These are phyloP conservation scores for Lycorma delicatula DNA, from an alignment of 1,140 invertebrate species.

Conservation along the genomic window DNA sequence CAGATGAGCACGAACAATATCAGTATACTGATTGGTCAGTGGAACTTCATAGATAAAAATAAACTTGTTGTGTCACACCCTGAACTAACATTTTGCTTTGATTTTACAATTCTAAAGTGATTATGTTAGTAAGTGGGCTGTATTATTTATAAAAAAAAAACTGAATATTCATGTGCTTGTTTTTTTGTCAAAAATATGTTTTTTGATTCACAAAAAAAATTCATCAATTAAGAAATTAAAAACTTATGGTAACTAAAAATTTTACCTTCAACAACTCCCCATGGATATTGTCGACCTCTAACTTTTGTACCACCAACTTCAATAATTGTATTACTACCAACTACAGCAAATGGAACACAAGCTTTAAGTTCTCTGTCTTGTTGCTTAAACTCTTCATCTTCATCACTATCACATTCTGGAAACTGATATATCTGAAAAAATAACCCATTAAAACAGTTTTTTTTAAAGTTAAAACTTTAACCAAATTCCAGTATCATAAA, in stretches of 20 bases:
- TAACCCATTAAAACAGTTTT: too few relatives aligned
- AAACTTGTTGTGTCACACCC: too few relatives aligned
- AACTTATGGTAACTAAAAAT: not conserved
- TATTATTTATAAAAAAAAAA: too few relatives aligned
- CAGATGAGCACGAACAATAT: too few relatives aligned
- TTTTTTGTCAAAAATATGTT: not conserved
- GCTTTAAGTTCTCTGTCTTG: constrained; percentile 84
- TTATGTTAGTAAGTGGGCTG: too few relatives aligned
- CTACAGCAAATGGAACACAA: constrained; percentile 91
- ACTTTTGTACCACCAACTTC: constrained; percentile 77
- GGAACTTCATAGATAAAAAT: too few relatives aligned
- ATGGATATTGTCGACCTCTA: constrained; percentile 89
- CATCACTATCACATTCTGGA: constrained; percentile 89
- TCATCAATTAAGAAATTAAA: not conserved
- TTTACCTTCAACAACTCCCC: constrained; percentile 92
- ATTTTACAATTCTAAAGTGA: too few relatives aligned
- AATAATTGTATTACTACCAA: constrained; percentile 90
- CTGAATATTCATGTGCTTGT: too few relatives aligned
- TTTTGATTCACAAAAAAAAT: not conserved
- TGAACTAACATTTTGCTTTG: too few relatives aligned
- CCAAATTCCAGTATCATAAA: too few relatives aligned
- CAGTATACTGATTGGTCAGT: too few relatives aligned
- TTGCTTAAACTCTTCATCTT: constrained; percentile 87
- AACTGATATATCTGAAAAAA: constrained; percentile 81
- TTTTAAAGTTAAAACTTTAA: too few relatives aligned